These are phyloP conservation scores for Zaprionus lachaisei DNA, from an alignment of 1,140 invertebrate species.

Conservation along the genomic window DNA sequence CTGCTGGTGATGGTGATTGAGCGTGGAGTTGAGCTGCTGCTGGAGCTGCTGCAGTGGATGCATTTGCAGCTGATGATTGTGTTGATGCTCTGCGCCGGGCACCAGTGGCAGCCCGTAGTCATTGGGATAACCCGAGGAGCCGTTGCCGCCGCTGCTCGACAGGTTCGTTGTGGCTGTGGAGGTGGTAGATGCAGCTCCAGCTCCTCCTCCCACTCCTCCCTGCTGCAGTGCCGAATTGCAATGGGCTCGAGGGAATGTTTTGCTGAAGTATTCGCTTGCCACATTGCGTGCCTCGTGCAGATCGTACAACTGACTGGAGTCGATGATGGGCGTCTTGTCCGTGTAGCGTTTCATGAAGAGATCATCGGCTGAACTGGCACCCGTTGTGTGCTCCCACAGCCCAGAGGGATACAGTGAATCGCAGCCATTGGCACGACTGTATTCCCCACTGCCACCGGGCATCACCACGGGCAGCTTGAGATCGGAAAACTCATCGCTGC, in stretches of 20 bases:
- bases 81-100: constrained; percentile 83
- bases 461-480: constrained; percentile 61
- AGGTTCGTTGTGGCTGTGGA: constrained; percentile 77
- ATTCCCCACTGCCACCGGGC: constrained; percentile 87
- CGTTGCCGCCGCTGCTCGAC: constrained; percentile 56
- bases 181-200: constrained; percentile 59
- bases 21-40: constrained; percentile 68
- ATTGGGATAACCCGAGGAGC: constrained; percentile 87
- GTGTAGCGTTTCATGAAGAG: constrained; percentile 87
- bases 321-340: constrained; percentile 91
- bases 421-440: constrained; percentile 87
- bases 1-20: constrained; percentile 51
- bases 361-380: constrained; percentile 84
- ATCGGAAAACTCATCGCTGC: constrained; percentile 85
- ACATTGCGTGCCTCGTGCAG: constrained; percentile 70
- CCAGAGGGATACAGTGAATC: constrained; percentile 90
- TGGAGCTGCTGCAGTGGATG: constrained; percentile 78
- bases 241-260: constrained; percentile 85
- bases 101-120: constrained; percentile 92
- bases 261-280: constrained; percentile 85
- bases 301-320: constrained; percentile 81
- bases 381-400: constrained; percentile 86
- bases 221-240: constrained; percentile 50
- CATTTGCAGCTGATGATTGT: constrained; percentile 79
- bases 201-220: constrained; percentile 6